These are phyloP conservation scores for Helicoverpa zea DNA, from an alignment of 1,140 invertebrate genomes.

Conservation along the genomic window DNA sequence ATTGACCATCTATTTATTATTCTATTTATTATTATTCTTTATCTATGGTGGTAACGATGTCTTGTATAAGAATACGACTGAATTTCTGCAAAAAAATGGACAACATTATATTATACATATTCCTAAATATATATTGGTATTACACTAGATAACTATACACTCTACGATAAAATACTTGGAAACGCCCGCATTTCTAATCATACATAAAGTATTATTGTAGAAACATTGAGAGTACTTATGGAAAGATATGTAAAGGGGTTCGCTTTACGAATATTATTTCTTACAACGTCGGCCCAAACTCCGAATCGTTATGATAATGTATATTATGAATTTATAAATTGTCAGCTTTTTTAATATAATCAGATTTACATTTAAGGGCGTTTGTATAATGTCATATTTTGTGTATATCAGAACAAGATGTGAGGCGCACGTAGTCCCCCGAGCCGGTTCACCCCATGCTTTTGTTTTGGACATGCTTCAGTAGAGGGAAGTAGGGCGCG, in stretches of 20 bases:
- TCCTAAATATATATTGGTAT: conserved; percentile 17
- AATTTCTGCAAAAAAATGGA: conserved; percentile 5
- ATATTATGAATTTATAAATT: conserved; percentile 80
- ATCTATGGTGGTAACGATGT: background rate
- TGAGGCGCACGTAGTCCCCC: conserved; percentile 71
- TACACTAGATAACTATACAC: background rate
- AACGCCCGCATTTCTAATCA: conserved; percentile 21
- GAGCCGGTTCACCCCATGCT: conserved; percentile 62
- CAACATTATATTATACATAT: conserved; percentile 4
- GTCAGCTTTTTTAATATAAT: conserved; percentile 83
- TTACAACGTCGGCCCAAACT: conserved; percentile 62
- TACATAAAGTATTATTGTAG: conserved; percentile 63
- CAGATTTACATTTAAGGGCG: conserved; percentile 76
- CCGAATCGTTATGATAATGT: conserved; percentile 74
- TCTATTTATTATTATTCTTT: no score
- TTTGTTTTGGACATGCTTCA: conserved; percentile 39
- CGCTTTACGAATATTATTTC: conserved; percentile 56
- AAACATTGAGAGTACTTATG: conserved; percentile 76
- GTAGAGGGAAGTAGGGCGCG: conserved; percentile 38
- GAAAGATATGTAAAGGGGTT: conserved; percentile 63
- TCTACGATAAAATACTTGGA: background rate
- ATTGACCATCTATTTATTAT: no score
- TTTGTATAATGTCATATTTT: conserved; percentile 81
- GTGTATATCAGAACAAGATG: conserved; percentile 75
- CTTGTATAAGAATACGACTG: background rate